Percentiles rank a stretch among this genome's conserved stretches.
These are phyloP conservation scores for Carposina sasakii DNA, from an alignment of 1,140 invertebrate genomes.

Conservation along the genomic window DNA sequence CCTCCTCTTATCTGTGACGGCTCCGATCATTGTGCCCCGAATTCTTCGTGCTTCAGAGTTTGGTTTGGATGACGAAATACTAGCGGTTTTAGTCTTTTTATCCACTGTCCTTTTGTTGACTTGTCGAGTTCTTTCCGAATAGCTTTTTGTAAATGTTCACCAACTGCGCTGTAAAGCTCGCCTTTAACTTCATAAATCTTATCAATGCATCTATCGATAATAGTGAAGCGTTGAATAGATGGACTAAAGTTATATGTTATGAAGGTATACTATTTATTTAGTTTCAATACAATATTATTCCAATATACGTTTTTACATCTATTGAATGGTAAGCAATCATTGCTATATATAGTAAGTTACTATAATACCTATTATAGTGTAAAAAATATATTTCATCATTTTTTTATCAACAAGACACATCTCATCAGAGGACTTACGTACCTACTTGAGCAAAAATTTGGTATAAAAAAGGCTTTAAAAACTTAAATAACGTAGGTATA, in stretches of 20 bases:
- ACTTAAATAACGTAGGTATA: slow-evolving; percentile 28
- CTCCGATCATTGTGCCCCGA: slow-evolving; percentile 58
- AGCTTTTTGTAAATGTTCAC: slow-evolving; percentile 56
- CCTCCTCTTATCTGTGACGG: slow-evolving; percentile 63
- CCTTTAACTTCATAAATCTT: slow-evolving; percentile 56
- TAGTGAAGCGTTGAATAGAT: too few relatives aligned
- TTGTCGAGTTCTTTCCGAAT: slow-evolving; percentile 56
- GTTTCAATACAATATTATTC: too few relatives aligned
- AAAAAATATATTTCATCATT: too few relatives aligned
- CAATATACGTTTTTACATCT: too few relatives aligned
- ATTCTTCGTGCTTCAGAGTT: slow-evolving; percentile 49
- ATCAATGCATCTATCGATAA: slow-evolving; percentile 53
- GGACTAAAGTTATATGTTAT: too few relatives aligned
- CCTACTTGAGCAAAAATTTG: slow-evolving; percentile 14
- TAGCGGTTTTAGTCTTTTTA: slow-evolving; percentile 53
- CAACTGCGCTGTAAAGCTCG: slow-evolving; percentile 47
- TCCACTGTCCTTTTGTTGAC: slow-evolving; percentile 55
- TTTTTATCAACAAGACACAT: too few relatives aligned
- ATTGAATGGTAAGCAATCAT: slow-evolving; percentile 31
- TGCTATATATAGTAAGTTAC: too few relatives aligned
- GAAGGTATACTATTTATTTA: too few relatives aligned
- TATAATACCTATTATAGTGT: too few relatives aligned
- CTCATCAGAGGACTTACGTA: too few relatives aligned
- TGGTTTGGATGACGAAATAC: slow-evolving; percentile 61
- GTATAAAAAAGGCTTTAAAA: slow-evolving; percentile 28